Evolutionary conservation across 2,113 vertebrate genomes (phyloP), one percentile per base, ranked within the genome.

Genomic region (Xerus inauris): DNA sequence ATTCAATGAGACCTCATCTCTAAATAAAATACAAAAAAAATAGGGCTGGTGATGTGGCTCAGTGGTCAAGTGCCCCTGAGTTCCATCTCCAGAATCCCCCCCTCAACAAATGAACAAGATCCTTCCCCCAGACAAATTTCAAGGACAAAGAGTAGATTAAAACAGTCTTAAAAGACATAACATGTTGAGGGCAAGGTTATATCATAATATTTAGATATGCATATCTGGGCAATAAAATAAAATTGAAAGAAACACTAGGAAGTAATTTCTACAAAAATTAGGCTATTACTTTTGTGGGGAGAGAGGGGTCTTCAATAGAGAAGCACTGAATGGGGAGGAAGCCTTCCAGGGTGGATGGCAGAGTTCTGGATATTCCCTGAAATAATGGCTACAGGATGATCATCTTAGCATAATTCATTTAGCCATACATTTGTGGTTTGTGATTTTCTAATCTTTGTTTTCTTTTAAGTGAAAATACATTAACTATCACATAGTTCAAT

Each of bases 251-350:
- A 75, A 81, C 49, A 87, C 8, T 16, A 59, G 45, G 57, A 76
- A 94, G n/a, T 76, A 40, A 42, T 65, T 82, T 91, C 35, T 76
- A n/a, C 59, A 42, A 40, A 59, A 81, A 28, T 59, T 20, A 91
- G 47, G 13, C 40, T 47, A 40, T 20, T 62, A 62, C 14, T 64
- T 85, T 42, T 85, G 38, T 32, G 5, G 14, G 24, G 10, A 72
- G 30, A 62, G 28, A 42, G 5, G 28, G 42, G 20, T 38, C 54
- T 30, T 19, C 30, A 2, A 35, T 67, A 81, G 4, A 28, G 24
- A 64, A 32, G 32, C 20, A 35, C n/a, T 0, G 11, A 26, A 26
- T 9, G 3, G 26, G 7, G 7, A n/a, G 20, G 35, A 1, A 3
- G 1, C 1, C 49, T 85, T 72, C 32, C 19, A 54, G 8, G 45